Base-by-base conservation (phyloP, 1,140 invertebrate genomes). In the Cydia strobilella region DNA sequence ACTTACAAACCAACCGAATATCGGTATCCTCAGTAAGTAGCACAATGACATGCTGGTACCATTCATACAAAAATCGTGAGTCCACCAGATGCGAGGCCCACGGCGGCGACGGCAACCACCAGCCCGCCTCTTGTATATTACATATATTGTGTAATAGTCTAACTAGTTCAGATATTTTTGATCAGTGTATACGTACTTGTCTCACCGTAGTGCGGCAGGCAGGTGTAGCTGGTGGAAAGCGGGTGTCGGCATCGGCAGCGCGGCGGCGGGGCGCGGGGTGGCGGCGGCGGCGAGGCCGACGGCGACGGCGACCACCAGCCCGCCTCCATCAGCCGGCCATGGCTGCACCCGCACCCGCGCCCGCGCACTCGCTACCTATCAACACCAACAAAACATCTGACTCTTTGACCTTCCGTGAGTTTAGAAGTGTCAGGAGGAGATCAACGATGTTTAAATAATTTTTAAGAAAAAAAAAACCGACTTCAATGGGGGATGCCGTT, bases 221-320 rank as follows among this genome's bases (percentile, higher is more conserved):
- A 90, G 75, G 85, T 89, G 82, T 92, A 90, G 83, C 88, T 90
- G 79, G 84, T 88, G 69, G 88, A 89, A 72, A 87, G 80, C 42
- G 79, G 83, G 31, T 80, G 87, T 74, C 85, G 82, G 79, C 90
- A 87, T 76, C 86, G 85, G 77, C 88, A 88, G 80, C 85, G 87
- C 74, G 84, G 85, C 78, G 84, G 82, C 77, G 88, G 85, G 85
- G 88, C 86, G 88, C 85, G 88, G 85, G 88, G 90, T 84, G 89
- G 90, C 87, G 88, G 87, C 86, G 87, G 87, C 84, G 89, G 89
- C 80, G 90, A 89, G 77, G 88, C 86, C 83, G 88, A 86, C 82
- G 86, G 87, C 79, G 87, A 86, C 78, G 89, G 88, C 73, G 89
- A 90, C 89, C 89, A 89, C 84, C 87, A 89, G 83, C 87, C 89